Evolutionary conservation across 2,797 vertebrate species (phyloP).

Genomic region (Gorsachius magnificus): DNA sequence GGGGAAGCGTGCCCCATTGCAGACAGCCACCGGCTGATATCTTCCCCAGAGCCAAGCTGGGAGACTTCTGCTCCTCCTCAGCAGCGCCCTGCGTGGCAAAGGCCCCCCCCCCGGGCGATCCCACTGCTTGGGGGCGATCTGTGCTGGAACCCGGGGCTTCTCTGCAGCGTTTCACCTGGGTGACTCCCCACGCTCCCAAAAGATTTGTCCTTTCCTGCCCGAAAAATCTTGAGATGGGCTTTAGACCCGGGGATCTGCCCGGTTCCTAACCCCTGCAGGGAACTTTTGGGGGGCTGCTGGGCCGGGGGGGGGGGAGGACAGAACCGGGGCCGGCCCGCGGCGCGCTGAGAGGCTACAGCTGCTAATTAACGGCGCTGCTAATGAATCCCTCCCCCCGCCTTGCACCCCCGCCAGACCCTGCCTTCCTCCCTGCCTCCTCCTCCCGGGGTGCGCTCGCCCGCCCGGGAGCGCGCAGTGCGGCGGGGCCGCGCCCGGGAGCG

Average conservation of each 20-base stretch:
- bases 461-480: slow-evolving; percentile 34
- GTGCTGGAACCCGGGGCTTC: background rate
- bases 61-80: background rate
- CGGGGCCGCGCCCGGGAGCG: slow-evolving; percentile 64
- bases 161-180: background rate
- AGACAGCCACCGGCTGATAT: background rate
- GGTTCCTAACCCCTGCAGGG: background rate
- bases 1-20: background rate
- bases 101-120: rapidly evolving
- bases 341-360: background rate
- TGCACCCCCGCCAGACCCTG: background rate
- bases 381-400: background rate
- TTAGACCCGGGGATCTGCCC: rapidly evolving
- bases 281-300: background rate
- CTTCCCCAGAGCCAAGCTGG: background rate
- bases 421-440: background rate
- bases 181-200: rapidly evolving
- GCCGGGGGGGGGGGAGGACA: background rate
- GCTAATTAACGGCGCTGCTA: background rate
- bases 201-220: background rate
- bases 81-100: background rate
- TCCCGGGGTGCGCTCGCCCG: background rate
- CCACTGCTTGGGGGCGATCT: rapidly evolving
- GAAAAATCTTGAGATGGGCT: background rate
- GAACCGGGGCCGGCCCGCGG: background rate